Evolutionary conservation across 1,140 invertebrate genomes (phyloP), one percentile per base, ranked within the genome.

Genomic region (Drosophila bocki): DNA sequence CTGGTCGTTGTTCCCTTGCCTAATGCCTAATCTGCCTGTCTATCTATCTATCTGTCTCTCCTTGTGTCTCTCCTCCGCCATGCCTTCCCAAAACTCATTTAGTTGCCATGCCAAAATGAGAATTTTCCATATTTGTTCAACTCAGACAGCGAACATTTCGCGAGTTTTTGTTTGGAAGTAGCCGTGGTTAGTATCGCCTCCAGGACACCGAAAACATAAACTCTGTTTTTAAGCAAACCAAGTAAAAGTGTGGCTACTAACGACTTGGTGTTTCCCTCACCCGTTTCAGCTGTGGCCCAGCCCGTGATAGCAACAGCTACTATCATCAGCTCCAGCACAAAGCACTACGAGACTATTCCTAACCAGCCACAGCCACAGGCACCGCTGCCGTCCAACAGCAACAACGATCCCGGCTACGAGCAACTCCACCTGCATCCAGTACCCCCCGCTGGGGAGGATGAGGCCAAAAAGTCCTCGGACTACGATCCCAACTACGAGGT

Each of bases 401-500:
- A 93, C 79, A 95, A 94, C 60, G 95, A 95, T 92, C 94, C 94
- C 3, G 95, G 95, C 26, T 95, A 95, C 87, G 95, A 95, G 80
- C 94, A 94, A 29, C 57, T 91, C 72, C 65, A 93, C 63, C 67
- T 91, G 71, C 67, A 93, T 64, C 65, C 77, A 2, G 65, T 68
- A 57, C 42, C 47, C 12, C 42, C 47, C 12, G 56, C 48, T 11
- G 64, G 59, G 53, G 80, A 91, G 47, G 76, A 83, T 45, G 82
- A 90, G 68, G 51, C 75, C 26, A 88, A 81, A 59, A 87, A 87
- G 56, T 84, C 53, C 0, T 56, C 81, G 39, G 94, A 95, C 69
- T 94, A 94, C 2, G 95, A 96, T 93, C 95, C 95, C 1, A 96
- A 96, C 86, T 96, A 96, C 78, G 96, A 97, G 91, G 94, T 95